Conservation (phyloP, 2,797 vertebrate genomes). For the Sebastiscus tertius region DNA sequence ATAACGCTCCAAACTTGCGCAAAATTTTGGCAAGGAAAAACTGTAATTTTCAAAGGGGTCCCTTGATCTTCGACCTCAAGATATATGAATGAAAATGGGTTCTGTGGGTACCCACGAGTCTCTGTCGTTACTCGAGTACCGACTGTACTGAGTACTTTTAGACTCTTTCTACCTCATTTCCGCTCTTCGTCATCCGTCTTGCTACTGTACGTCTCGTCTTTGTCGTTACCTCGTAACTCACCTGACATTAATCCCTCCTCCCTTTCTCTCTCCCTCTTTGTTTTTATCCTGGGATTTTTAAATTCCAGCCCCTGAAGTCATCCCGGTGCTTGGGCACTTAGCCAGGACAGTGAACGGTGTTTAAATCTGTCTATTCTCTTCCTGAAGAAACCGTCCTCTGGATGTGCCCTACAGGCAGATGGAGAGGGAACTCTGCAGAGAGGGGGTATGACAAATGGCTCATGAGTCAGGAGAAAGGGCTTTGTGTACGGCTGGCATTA, state of each 20-base stretch:
- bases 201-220: background rate
- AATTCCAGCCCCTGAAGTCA: slow-evolving; percentile 40
- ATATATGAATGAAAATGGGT: too few relatives aligned
- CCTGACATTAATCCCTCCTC: slow-evolving; percentile 23
- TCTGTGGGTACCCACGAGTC: fast-evolving
- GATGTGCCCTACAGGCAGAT: slow-evolving; percentile 40
- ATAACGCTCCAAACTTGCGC: too few relatives aligned
- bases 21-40: too few relatives aligned
- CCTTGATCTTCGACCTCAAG: fast-evolving
- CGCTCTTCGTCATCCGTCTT: background rate
- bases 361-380: slow-evolving; percentile 50
- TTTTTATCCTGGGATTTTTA: slow-evolving; percentile 27
- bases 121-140: too few relatives aligned
- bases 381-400: slow-evolving; percentile 30
- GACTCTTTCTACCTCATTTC: background rate
- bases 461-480: slow-evolving; percentile 31
- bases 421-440: background rate
- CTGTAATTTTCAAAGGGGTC: too few relatives aligned
- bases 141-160: background rate
- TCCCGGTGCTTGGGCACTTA: slow-evolving; percentile 4
- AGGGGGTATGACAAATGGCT: slow-evolving; percentile 26
- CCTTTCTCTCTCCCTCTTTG: background rate
- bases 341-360: slow-evolving; percentile 48
- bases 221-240: slow-evolving; percentile 6
- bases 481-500: slow-evolving; percentile 26